phyloP scores from a whole-genome alignment of 1,140 invertebrate species.

The Lucilia sericata region DNA sequence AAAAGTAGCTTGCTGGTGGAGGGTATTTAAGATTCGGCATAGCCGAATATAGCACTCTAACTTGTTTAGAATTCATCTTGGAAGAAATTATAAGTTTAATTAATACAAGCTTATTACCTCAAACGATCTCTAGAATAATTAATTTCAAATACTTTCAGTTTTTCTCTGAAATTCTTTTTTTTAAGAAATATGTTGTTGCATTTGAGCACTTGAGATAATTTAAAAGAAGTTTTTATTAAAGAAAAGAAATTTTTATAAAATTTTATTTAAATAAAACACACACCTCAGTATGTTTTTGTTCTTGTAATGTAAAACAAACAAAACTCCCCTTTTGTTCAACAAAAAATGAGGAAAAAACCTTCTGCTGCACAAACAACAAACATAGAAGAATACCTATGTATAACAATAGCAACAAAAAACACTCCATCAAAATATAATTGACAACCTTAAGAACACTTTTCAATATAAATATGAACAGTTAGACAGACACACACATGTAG shows the following conservation, averaged over 20 bases:
- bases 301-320: background rate
- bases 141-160: too few relatives aligned
- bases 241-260: background rate
- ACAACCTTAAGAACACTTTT: conserved; percentile 13
- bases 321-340: background rate
- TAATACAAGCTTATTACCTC: too few relatives aligned
- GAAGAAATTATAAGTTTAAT: too few relatives aligned
- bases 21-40: too few relatives aligned
- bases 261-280: background rate
- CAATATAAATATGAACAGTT: background rate
- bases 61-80: too few relatives aligned
- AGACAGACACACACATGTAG: background rate
- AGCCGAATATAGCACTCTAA: too few relatives aligned
- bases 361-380: background rate
- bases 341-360: background rate
- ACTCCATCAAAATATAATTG: conserved; percentile 22
- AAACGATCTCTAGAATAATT: too few relatives aligned
- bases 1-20: too few relatives aligned
- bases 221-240: too few relatives aligned
- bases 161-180: too few relatives aligned
- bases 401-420: background rate
- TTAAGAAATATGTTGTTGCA: background rate
- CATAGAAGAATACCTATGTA: background rate
- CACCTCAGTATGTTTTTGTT: background rate
- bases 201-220: background rate